phyloP scores from a whole-genome alignment of 2,797 vertebrate species.

The Brachymystax lenok region DNA sequence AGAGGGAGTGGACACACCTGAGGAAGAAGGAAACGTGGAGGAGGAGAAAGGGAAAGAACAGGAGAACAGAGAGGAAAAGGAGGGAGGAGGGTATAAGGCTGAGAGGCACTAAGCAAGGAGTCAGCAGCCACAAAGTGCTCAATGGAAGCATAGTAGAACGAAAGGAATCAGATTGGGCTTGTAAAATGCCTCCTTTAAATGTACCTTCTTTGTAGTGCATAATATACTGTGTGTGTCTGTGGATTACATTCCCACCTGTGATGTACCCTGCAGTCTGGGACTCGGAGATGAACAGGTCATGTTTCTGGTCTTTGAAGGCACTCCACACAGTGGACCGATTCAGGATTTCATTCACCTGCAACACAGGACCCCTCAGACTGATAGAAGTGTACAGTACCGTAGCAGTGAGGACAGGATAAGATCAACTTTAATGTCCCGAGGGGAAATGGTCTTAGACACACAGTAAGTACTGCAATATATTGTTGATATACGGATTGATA shows the following conservation, averaged over 20 bases:
- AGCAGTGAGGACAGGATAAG: background rate
- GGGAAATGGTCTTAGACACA: background rate
- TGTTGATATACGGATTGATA: too few relatives aligned
- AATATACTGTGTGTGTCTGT: background rate
- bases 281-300: slow-evolving; percentile 99
- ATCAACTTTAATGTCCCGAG: background rate
- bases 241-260: slow-evolving; percentile 79
- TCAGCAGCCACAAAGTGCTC: slow-evolving; percentile 54
- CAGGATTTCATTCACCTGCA: slow-evolving; percentile 97
- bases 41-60: slow-evolving; percentile 66
- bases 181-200: slow-evolving; percentile 30
- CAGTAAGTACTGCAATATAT: background rate
- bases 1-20: slow-evolving; percentile 98
- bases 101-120: slow-evolving; percentile 30
- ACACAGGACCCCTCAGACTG: background rate
- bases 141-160: slow-evolving; percentile 54
- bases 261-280: slow-evolving; percentile 96
- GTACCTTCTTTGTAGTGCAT: slow-evolving; percentile 30
- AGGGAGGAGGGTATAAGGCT: slow-evolving; percentile 41
- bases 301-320: slow-evolving; percentile 99
- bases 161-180: slow-evolving; percentile 35
- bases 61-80: slow-evolving; percentile 55
- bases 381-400: background rate
- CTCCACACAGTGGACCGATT: slow-evolving; percentile 96
- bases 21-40: slow-evolving; percentile 81